Conservation (phyloP, 2,797 vertebrate genomes). For the Eurystomus glaucurus region DNA sequence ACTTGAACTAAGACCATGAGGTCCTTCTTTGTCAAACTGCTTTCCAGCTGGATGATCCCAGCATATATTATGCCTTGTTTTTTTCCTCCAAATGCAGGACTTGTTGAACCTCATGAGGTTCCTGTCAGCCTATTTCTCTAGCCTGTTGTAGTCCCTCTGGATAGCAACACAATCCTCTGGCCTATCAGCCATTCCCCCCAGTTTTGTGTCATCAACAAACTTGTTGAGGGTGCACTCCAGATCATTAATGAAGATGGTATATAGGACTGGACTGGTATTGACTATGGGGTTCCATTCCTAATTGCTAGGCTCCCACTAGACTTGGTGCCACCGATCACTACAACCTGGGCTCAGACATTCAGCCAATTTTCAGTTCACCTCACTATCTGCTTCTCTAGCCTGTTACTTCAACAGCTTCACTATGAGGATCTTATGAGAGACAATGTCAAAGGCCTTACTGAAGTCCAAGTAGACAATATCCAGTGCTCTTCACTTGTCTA, state of each 20-base stretch:
- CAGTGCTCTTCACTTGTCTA: rapidly evolving
- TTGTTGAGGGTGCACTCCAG: background rate
- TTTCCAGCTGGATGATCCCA: background rate
- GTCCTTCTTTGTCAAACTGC: background rate
- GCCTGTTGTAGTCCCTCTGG: background rate
- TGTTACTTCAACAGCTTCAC: background rate
- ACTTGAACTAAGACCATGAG: background rate
- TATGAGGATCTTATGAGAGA: background rate
- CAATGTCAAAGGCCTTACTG: background rate
- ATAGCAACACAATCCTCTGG: background rate
- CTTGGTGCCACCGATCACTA: background rate
- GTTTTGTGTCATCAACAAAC: background rate
- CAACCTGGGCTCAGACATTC: background rate
- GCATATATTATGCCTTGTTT: background rate
- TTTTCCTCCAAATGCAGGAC: background rate
- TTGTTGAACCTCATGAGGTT: background rate
- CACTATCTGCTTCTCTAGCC: background rate
- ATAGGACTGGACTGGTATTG: background rate
- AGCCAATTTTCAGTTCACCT: background rate
- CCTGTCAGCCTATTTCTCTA: background rate
- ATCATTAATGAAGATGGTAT: background rate
- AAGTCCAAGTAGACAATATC: background rate
- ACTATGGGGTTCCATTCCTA: background rate
- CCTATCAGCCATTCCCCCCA: background rate
- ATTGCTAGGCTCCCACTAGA: background rate